These are phyloP conservation scores for Lasioglossum malachurum DNA, from an alignment of 2,888 invertebrate genomes.

Conservation along the genomic window DNA sequence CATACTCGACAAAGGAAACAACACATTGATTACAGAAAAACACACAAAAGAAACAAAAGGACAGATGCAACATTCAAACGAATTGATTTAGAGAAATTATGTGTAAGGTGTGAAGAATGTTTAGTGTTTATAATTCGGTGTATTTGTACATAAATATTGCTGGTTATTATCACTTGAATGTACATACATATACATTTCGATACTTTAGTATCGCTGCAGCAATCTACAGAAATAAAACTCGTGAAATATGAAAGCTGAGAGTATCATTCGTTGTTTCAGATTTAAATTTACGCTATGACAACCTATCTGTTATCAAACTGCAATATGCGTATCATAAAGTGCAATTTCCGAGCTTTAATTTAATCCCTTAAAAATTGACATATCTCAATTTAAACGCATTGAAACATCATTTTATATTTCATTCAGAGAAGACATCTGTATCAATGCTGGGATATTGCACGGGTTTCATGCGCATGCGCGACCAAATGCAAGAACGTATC, in stretches of 20 bases:
- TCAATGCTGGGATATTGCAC: no score
- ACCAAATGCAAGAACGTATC: no score
- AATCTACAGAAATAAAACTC: conserved; percentile 79
- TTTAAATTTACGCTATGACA: background rate
- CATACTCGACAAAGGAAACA: conserved; percentile 15
- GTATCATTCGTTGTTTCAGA: background rate
- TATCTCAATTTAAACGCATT: background rate
- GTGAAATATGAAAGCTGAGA: conserved; percentile 65
- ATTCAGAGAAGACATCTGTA: background rate
- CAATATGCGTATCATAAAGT: background rate
- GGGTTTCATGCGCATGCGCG: no score
- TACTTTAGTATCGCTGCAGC: conserved; percentile 82
- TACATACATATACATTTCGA: conserved; percentile 82
- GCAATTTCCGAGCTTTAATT: background rate
- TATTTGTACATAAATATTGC: conserved; percentile 82
- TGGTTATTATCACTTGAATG: conserved; percentile 82
- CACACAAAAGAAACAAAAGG: conserved; percentile 10
- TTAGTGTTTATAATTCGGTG: conserved; percentile 83
- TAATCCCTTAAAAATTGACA: background rate
- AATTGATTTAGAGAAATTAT: conserved; percentile 74
- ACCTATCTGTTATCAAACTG: background rate
- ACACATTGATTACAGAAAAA: conserved; percentile 11
- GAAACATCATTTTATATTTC: background rate
- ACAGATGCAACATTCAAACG: conserved; percentile 54
- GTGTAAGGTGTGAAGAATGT: conserved; percentile 76